Conservation (phyloP, 2,888 invertebrate species). For the Pomacea canaliculata region DNA sequence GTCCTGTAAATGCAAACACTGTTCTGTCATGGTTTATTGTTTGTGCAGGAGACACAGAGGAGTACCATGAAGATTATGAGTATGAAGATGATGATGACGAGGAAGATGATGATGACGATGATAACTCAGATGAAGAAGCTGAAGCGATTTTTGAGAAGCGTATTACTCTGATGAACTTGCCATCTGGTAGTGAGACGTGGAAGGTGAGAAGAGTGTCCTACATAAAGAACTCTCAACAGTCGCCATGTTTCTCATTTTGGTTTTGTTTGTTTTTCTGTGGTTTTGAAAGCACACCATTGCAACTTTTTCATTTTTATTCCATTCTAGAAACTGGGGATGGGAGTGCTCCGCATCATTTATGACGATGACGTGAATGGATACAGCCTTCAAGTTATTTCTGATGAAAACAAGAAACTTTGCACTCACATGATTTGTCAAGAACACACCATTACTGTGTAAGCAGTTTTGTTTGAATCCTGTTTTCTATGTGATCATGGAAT, state of each 20-base stretch:
- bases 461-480: not conserved
- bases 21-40: not conserved
- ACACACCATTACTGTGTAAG: slow-evolving; percentile 41
- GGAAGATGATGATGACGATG: slow-evolving; percentile 36
- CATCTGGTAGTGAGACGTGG: slow-evolving; percentile 37
- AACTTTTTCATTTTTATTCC: slow-evolving; percentile 4
- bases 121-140: slow-evolving; percentile 33
- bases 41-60: slow-evolving; percentile 14
- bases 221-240: not conserved
- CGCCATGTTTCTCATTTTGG: not conserved
- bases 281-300: too few species aligned
- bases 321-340: slow-evolving; percentile 48
- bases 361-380: slow-evolving; percentile 52
- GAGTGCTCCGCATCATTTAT: slow-evolving; percentile 44
- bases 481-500: not conserved
- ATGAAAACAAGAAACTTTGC: slow-evolving; percentile 41
- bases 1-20: too few species aligned
- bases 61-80: slow-evolving; percentile 34
- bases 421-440: slow-evolving; percentile 57
- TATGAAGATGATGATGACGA: slow-evolving; percentile 32
- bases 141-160: slow-evolving; percentile 41
- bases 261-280: too few species aligned
- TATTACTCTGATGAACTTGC: slow-evolving; percentile 41
- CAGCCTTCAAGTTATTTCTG: slow-evolving; percentile 43
- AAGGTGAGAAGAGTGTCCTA: slow-evolving; percentile 33